Conservation (phyloP, 2,797 vertebrate genomes). For the Sebastes itinus region DNA sequence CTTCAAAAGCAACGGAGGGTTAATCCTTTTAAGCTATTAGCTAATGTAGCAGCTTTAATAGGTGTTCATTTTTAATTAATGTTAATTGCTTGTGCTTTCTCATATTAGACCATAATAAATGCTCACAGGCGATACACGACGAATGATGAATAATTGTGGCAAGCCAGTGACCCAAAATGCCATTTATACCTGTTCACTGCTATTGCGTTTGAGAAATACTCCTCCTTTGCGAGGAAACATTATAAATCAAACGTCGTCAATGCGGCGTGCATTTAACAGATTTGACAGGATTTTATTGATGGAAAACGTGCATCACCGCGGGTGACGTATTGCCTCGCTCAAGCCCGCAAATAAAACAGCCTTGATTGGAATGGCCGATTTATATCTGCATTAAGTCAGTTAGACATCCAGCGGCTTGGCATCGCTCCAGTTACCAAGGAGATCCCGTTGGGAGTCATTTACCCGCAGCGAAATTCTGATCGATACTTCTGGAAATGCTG, state of each 20-base stretch:
- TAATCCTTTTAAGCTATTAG: constrained; percentile 59
- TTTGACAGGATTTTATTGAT: constrained; percentile 79
- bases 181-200: constrained; percentile 30
- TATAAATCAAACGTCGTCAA: constrained; percentile 66
- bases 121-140: constrained; percentile 13
- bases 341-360: constrained; percentile 74
- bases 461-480: constrained; percentile 80
- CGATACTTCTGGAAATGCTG: constrained; percentile 79
- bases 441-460: constrained; percentile 81
- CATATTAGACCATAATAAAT: constrained; percentile 37
- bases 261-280: constrained; percentile 61
- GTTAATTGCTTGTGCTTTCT: constrained; percentile 60
- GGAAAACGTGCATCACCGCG: constrained; percentile 51
- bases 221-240: constrained; percentile 31
- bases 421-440: constrained; percentile 74
- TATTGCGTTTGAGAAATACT: constrained; percentile 12
- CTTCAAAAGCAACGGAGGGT: constrained; percentile 8
- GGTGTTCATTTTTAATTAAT: constrained; percentile 64
- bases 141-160: constrained; percentile 20
- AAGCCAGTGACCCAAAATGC: constrained; percentile 22
- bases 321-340: constrained; percentile 75
- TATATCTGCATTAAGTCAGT: constrained; percentile 81
- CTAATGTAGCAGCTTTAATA: constrained; percentile 49
- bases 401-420: constrained; percentile 77
- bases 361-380: constrained; percentile 84